Evolutionary conservation across 1,140 invertebrate species (phyloP).

Genomic region (Phymastichus coffea): DNA sequence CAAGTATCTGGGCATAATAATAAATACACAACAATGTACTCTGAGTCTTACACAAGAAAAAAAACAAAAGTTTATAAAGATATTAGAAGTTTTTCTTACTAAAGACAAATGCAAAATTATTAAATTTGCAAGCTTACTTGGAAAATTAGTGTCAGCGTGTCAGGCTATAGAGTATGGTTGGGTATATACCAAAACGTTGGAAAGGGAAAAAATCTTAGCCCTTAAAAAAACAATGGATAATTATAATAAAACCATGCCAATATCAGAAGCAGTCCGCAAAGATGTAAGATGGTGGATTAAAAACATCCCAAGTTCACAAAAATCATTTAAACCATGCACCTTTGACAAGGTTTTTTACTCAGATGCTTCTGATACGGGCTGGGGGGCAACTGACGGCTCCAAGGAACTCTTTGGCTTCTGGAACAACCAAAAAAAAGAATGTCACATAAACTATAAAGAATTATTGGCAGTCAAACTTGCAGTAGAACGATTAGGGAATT

Average conservation of each 20-base stretch:
- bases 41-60: background rate
- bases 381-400: conserved; percentile 10
- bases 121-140: background rate
- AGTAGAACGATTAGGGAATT: conserved; percentile 34
- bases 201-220: background rate
- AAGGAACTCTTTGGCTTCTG: conserved; percentile 15
- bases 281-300: conserved; percentile 26
- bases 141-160: background rate
- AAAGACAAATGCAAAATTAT: background rate
- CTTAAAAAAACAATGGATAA: background rate
- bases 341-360: conserved; percentile 16
- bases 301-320: background rate
- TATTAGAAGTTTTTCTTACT: background rate
- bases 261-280: conserved; percentile 2
- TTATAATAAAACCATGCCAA: conserved; percentile 19
- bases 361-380: conserved; percentile 26
- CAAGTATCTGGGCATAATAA: background rate
- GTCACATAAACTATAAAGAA: conserved; percentile 46
- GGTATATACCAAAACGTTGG: background rate
- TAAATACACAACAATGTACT: background rate
- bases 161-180: background rate
- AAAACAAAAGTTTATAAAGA: background rate
- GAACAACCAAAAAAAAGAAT: background rate
- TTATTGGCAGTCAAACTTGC: conserved; percentile 37
- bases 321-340: conserved; percentile 3